These are phyloP conservation scores for Sisyra terminalis DNA, from an alignment of 2,888 invertebrate species.

Conservation along the genomic window DNA sequence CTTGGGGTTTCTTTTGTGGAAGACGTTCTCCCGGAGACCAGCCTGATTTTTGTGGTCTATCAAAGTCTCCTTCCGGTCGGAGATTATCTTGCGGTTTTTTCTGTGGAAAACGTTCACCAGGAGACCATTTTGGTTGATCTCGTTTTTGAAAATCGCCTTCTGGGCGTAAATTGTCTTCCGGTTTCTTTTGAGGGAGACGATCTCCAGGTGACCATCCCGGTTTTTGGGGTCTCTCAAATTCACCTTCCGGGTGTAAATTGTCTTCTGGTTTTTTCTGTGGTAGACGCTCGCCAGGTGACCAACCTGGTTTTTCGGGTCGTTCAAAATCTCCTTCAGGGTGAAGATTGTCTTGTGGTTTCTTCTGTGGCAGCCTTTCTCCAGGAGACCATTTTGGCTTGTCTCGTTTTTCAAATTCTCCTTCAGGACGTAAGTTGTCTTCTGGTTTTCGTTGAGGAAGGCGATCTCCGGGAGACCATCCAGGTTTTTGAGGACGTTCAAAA, in stretches of 20 bases:
- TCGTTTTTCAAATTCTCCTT: conserved; percentile 27
- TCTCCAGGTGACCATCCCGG: conserved; percentile 20
- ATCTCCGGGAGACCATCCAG: conserved; percentile 20
- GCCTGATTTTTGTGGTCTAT: conserved; percentile 26
- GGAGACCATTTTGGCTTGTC: conserved; percentile 28
- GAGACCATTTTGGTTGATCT: conserved; percentile 8
- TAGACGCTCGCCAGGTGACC: conserved; percentile 32
- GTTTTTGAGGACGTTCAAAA: conserved; percentile 29
- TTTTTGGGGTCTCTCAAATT: conserved; percentile 30
- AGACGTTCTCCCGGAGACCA: conserved; percentile 35
- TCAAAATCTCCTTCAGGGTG: conserved; percentile 28
- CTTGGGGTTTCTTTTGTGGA: conserved; percentile 24
- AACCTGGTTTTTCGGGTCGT: conserved; percentile 26
- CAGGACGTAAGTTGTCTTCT: conserved; percentile 27
- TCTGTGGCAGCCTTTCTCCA: conserved; percentile 30
- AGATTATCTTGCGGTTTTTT: conserved; percentile 30
- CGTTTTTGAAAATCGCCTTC: conserved; percentile 27
- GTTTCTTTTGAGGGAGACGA: conserved; percentile 20
- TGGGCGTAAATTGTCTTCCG: conserved; percentile 29
- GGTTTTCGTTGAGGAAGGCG: conserved; percentile 20
- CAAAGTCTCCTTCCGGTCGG: conserved; percentile 24
- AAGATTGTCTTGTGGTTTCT: conserved; percentile 28
- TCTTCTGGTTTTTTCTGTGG: conserved; percentile 31
- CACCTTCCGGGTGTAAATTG: conserved; percentile 34
- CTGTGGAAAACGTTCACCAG: conserved; percentile 26